A percentile compares a stretch with the other conserved stretches of the same genome.
Conservation (phyloP, 2,888 invertebrate species). For the Acanthoscelides obtectus region DNA sequence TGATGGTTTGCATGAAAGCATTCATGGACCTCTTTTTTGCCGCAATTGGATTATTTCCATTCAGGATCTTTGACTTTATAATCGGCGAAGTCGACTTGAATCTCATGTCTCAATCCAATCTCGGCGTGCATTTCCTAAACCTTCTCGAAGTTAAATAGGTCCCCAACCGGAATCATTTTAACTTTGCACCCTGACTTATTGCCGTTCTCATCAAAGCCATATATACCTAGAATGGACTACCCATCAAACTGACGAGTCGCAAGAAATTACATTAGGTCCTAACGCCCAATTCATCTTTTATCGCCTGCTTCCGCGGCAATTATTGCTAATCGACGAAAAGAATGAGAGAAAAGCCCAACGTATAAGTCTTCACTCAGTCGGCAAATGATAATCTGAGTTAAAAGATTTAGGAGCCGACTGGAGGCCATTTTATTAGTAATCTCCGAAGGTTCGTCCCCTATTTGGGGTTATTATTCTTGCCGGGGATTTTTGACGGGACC, state of each 20-base stretch:
- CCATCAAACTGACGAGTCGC: background rate
- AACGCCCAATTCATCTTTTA: background rate
- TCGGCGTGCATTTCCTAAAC: too few species aligned
- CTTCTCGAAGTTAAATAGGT: too few species aligned
- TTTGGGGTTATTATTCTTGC: background rate
- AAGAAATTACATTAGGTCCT: background rate
- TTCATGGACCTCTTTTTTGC: too few species aligned
- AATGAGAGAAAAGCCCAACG: background rate
- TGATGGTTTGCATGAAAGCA: too few species aligned
- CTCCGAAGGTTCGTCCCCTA: background rate
- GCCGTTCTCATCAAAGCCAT: too few species aligned
- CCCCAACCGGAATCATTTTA: too few species aligned
- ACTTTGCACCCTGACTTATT: too few species aligned
- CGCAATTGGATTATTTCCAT: too few species aligned
- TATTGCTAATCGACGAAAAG: background rate
- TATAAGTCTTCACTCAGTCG: background rate
- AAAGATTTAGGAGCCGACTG: background rate
- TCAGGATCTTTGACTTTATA: too few species aligned
- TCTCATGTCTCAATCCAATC: too few species aligned
- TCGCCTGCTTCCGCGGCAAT: background rate
- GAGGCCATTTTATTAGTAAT: background rate
- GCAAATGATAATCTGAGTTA: background rate
- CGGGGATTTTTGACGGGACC: background rate
- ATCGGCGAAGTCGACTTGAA: too few species aligned
- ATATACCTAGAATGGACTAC: background rate